These are phyloP conservation scores for Achroia grisella DNA, from an alignment of 1,140 invertebrate genomes.

Conservation along the genomic window DNA sequence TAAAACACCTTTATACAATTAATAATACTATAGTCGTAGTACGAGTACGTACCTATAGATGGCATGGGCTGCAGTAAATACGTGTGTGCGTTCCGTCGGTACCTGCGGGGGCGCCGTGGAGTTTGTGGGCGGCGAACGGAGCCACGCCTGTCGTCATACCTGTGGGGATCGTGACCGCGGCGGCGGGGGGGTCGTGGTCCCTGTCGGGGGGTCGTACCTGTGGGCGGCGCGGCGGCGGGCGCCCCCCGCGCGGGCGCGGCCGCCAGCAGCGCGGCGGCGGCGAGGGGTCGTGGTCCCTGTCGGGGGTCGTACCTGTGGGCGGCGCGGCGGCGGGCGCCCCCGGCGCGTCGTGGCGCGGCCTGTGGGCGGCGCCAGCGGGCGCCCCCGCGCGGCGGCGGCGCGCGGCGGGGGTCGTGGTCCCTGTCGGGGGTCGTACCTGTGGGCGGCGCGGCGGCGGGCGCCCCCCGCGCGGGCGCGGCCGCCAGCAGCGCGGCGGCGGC, in stretches of 20 bases:
- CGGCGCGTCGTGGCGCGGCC: too few relatives aligned
- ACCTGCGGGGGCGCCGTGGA: too few relatives aligned
- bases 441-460: too few relatives aligned
- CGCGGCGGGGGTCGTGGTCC: too few relatives aligned
- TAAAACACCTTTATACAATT: too few relatives aligned
- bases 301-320: conserved; percentile 75
- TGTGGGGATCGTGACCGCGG: conserved; percentile 79
- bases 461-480: conserved; percentile 76
- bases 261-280: conserved; percentile 79
- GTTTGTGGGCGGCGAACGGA: neutral
- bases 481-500: too few relatives aligned
- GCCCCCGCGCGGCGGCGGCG: conserved; percentile 88
- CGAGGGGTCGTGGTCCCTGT: conserved; percentile 75
- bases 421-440: neutral
- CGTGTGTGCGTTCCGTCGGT: conserved; percentile 1
- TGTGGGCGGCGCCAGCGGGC: too few relatives aligned
- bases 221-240: conserved; percentile 75
- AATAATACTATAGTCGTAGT: too few relatives aligned
- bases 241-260: conserved; percentile 75
- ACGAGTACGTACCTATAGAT: neutral
- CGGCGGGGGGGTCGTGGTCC: conserved; percentile 75
- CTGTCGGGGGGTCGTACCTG: conserved; percentile 76
- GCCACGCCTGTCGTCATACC: conserved; percentile 75
- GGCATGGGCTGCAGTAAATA: too few relatives aligned
- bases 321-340: conserved; percentile 75